Conservation (phyloP, 2,797 vertebrate species). For the Scolopax rusticola region DNA sequence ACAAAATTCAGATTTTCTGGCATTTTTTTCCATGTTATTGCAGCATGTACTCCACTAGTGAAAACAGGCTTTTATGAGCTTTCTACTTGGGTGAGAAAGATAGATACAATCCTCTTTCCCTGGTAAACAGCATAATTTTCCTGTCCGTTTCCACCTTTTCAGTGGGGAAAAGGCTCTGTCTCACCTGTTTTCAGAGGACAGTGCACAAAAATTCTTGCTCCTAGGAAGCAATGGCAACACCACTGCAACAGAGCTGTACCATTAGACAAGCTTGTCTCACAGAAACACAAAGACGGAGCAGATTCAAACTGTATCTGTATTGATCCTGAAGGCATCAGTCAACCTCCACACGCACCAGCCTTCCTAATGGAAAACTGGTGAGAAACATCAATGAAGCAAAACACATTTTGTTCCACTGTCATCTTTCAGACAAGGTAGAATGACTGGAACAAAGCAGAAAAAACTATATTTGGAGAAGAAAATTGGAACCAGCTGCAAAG, state of each 20-base stretch:
- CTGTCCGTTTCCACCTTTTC: background rate
- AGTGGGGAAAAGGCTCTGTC: background rate
- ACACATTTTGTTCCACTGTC: background rate
- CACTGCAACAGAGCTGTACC: background rate
- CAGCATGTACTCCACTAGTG: background rate
- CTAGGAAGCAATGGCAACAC: background rate
- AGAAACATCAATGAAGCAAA: background rate
- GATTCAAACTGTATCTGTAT: background rate
- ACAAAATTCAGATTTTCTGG: background rate
- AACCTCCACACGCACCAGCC: background rate
- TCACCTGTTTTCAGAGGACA: background rate
- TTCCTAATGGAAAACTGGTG: background rate
- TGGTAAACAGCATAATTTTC: background rate
- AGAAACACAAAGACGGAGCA: background rate
- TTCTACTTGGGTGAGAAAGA: background rate
- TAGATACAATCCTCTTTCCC: background rate
- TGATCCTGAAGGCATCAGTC: background rate
- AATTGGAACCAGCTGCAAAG: background rate
- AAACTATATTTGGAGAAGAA: background rate
- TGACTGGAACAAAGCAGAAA: background rate
- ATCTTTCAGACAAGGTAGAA: background rate
- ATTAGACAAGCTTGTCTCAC: background rate
- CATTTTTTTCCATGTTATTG: background rate
- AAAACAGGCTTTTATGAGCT: background rate
- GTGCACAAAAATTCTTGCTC: background rate